Conservation (phyloP, 1,140 invertebrate genomes). For the Drosophila arawakana region DNA sequence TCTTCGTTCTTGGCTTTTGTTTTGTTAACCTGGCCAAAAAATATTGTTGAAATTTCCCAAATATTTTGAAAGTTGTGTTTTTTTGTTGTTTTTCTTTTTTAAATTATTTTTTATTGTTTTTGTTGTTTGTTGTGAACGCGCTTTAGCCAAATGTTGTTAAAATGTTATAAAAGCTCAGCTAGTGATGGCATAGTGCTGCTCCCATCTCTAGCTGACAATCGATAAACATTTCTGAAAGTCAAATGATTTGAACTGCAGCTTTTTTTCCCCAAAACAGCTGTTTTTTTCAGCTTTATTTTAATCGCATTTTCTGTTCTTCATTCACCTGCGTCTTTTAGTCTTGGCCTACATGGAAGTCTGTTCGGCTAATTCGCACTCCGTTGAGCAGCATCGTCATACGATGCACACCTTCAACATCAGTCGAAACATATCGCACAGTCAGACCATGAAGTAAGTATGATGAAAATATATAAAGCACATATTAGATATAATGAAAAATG, state of each 20-base stretch:
- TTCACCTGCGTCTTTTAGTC: slow-evolving; percentile 86
- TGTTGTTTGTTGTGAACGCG: slow-evolving; percentile 57
- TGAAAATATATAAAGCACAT: neutral
- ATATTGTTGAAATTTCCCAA: neutral
- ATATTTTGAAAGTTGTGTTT: neutral
- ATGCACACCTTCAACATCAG: slow-evolving; percentile 91
- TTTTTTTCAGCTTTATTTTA: slow-evolving; percentile 6
- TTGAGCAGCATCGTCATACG: slow-evolving; percentile 87
- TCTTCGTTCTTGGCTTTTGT: slow-evolving; percentile 1
- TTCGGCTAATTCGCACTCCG: slow-evolving; percentile 88
- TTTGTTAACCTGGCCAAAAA: neutral
- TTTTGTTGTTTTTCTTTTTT: neutral
- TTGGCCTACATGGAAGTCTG: slow-evolving; percentile 98
- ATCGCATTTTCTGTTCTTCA: neutral
- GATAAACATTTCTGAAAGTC: neutral
- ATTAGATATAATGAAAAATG: neutral
- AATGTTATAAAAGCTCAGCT: neutral
- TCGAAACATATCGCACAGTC: slow-evolving; percentile 82
- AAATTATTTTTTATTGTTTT: slow-evolving; percentile 26
- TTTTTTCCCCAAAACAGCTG: neutral
- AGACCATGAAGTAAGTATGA: slow-evolving; percentile 82
- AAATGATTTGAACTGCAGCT: slow-evolving; percentile 4
- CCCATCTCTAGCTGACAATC: neutral
- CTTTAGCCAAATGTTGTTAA: neutral
- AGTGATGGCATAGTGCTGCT: neutral